Base-by-base conservation (phyloP, 2,888 invertebrate genomes). In the Erynnis tages region DNA sequence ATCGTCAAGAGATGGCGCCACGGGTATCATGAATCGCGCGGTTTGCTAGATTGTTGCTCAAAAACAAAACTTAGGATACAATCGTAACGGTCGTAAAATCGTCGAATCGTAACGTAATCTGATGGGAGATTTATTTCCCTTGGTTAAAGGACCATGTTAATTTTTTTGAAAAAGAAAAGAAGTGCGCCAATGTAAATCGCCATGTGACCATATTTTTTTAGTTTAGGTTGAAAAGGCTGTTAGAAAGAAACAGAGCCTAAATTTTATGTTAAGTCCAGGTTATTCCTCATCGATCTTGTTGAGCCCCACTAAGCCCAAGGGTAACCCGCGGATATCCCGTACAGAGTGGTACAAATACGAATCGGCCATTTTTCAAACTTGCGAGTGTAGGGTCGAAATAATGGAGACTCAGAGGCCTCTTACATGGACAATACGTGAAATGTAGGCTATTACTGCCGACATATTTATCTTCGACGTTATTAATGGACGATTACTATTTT, bases 291-390 rank as follows among this genome's bases (percentile, higher is more conserved):
- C 82, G 79, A 77, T 80, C 82, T 73, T 62, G 55, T 43, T 56
- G 67, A 71, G 71, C 68, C 71, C 64, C 68, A 62, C 64, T 79
- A 81, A 82, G 77, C 65, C 69, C 71, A 70, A 77, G 80, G 80
- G 78, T 65, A 71, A 71, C 76, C 73, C 73, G 67, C 71, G 63
- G 73, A 73, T 74, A 73, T 72, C 76, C 70, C 69, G 71, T 69
- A 73, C 73, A 68, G 67, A 75, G 67, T 65, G 66, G 67, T 68
- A 73, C 71, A 72, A 76, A 76, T 74, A 72, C 67, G 61, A 60
- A 62, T 53, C 61, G 55, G 55, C 59, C 63, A 67, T 74, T 74
- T 69, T 69, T 71, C 70, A 72, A 66, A 62, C 61, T 62, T 58
- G 58, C 19, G 57, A 61, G 61, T 69, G 71, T 71, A 66, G 66